phyloP scores from a whole-genome alignment of 1,140 invertebrate species.

The Zaprionus vittiger region DNA sequence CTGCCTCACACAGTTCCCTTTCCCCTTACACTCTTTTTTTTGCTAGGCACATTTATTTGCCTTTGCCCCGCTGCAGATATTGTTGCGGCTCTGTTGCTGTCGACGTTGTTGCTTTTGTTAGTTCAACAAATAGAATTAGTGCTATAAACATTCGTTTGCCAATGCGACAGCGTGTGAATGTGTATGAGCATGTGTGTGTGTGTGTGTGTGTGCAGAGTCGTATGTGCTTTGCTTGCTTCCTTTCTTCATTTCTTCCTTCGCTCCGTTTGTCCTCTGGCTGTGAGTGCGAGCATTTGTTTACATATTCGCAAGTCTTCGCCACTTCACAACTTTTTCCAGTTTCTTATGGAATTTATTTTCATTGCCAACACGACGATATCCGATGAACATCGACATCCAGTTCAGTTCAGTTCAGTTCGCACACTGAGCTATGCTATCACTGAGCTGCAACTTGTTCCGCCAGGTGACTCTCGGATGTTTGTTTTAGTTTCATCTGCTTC shows the following conservation, averaged over 20 bases:
- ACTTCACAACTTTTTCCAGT: conserved; percentile 59
- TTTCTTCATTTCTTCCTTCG: neutral
- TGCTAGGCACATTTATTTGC: conserved; percentile 70
- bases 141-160: conserved; percentile 73
- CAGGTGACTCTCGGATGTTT: conserved; percentile 67
- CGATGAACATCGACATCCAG: neutral
- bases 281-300: conserved; percentile 59
- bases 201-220: neutral
- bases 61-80: conserved; percentile 41
- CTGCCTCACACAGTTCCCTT: neutral
- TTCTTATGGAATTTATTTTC: conserved; percentile 49
- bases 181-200: conserved; percentile 7
- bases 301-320: conserved; percentile 71
- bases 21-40: conserved; percentile 29
- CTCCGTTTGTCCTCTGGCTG: conserved; percentile 26
- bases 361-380: conserved; percentile 45
- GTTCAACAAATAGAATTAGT: conserved; percentile 80
- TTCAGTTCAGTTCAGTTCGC: neutral
- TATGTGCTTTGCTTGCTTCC: conserved; percentile 9
- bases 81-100: conserved; percentile 22
- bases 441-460: conserved; percentile 41
- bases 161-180: conserved; percentile 28
- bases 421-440: conserved; percentile 39
- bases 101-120: conserved; percentile 55
- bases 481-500: conserved; percentile 52